Conservation (phyloP, 2,888 invertebrate genomes). For the Agelastica alni region DNA sequence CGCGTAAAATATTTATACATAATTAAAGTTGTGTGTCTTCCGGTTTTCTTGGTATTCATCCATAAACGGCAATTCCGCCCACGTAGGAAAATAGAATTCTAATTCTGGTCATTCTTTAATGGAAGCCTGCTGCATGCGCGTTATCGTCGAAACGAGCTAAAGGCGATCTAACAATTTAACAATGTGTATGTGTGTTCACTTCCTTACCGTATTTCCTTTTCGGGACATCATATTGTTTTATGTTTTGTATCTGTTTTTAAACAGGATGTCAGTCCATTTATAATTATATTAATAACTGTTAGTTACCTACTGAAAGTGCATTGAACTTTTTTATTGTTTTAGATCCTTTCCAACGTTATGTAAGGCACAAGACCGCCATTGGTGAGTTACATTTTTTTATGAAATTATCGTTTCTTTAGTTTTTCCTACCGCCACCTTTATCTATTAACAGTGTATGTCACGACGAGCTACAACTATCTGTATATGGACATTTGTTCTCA, state of each 20-base stretch:
- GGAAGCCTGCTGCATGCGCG: not conserved
- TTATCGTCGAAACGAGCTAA: not conserved
- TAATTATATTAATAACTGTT: constrained; percentile 29
- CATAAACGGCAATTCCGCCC: constrained; percentile 18
- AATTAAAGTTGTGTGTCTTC: not conserved
- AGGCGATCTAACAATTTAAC: constrained; percentile 29
- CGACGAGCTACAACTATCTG: too few relatives aligned
- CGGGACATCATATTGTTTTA: constrained; percentile 30
- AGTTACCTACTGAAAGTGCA: constrained; percentile 25
- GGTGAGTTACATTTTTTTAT: too few relatives aligned
- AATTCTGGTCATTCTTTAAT: constrained; percentile 13
- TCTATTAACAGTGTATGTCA: too few relatives aligned
- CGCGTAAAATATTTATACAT: too few relatives aligned
- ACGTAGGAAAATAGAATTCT: constrained; percentile 14
- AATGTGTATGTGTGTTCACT: constrained; percentile 24
- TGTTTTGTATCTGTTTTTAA: constrained; percentile 26
- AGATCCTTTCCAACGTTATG: constrained; percentile 28
- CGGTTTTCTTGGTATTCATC: not conserved
- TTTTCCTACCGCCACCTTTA: too few relatives aligned
- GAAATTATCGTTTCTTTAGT: too few relatives aligned
- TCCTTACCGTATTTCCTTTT: constrained; percentile 34
- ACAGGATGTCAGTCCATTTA: constrained; percentile 29
- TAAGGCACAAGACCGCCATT: constrained; percentile 18
- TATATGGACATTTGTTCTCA: too few relatives aligned
- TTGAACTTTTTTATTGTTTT: constrained; percentile 31